Conservation (phyloP, 1,140 invertebrate species). For the Bombus breviceps region DNA sequence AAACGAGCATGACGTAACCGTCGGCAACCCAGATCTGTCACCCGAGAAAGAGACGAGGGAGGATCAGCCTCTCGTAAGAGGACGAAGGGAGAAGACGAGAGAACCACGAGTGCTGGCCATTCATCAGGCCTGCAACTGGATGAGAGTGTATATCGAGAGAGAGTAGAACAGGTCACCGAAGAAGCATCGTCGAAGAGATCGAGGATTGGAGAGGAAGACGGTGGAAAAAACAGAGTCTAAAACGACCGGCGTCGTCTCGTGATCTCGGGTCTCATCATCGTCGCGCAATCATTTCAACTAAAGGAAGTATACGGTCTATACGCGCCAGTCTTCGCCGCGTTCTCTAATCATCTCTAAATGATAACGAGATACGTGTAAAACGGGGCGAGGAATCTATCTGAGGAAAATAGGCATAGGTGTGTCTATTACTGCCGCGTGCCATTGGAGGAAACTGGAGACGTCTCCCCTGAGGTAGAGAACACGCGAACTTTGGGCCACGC, state of each 20-base stretch:
- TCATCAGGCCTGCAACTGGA: conserved; percentile 65
- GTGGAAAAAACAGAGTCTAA: conserved; percentile 12
- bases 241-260: conserved; percentile 58
- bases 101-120: conserved; percentile 59
- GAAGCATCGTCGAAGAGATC: conserved; percentile 23
- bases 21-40: conserved; percentile 78
- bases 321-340: conserved; percentile 48
- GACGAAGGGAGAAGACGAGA: conserved; percentile 38
- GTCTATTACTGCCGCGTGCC: conserved; percentile 33
- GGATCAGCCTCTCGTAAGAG: conserved; percentile 55
- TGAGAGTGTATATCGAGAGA: conserved; percentile 28
- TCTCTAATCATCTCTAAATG: conserved; percentile 75
- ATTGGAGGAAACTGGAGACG: conserved; percentile 20
- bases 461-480: not conserved
- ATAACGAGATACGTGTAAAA: conserved; percentile 69
- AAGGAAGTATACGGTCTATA: conserved; percentile 34
- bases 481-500: conserved; percentile 2
- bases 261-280: conserved; percentile 68
- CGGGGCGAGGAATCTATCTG: conserved; percentile 32
- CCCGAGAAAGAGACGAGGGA: conserved; percentile 60
- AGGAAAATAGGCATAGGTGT: conserved; percentile 53
- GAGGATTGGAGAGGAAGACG: conserved; percentile 11
- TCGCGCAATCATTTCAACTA: conserved; percentile 65
- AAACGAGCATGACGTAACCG: conserved; percentile 65
- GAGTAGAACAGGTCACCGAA: conserved; percentile 42